Evolutionary conservation across 2,888 invertebrate genomes (phyloP), one percentile per base, ranked within the genome.

Genomic region (Tenthredo amoena): DNA sequence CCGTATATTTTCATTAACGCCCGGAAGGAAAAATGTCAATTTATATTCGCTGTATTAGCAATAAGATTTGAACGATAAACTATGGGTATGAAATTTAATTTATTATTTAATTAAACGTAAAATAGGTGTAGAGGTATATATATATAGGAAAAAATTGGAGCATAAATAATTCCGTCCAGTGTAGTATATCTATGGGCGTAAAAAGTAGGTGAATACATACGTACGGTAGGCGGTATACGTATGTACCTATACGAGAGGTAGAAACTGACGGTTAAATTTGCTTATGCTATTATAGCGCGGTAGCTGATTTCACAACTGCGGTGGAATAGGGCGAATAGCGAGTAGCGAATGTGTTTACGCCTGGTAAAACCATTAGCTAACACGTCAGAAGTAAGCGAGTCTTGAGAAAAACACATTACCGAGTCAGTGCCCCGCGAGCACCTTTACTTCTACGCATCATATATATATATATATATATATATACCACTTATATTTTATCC

Each of bases 351-450:
- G 74, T 74, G 74, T 55, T 77, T 77, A 77, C 55, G 77, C 77
- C 43, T 55, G 77, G 47, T 77, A 55, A 34, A 77, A 77, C 77
- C 77, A 77, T 77, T 77, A 77, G 77, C 77, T 77, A 50, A 77
- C 77, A 34, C 77, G 77, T 77, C 55, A 77, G 18, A 77, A 47
- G 47, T 40, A 55, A 50, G 26, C 18, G 18, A 34, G 55, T 15
- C 77, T 50, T 31, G 55, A 77, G 77, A 77, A 77, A 77, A 77
- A 77, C 77, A 77, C 77, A 77, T 77, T 55, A 77, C 77, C 77
- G 1, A 77, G 77, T 77, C 77, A 77, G 77, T 77, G 74, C 74
- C n/a, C 43, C 71, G 18, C 68, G 43, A 21, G 10, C 40, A 43
- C 74, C 21, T 21, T 10, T 12, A 12, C n/a, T 55, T n/a, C n/a